Base-by-base conservation (phyloP, 2,797 vertebrate genomes). In the Oryzias sinensis region DNA sequence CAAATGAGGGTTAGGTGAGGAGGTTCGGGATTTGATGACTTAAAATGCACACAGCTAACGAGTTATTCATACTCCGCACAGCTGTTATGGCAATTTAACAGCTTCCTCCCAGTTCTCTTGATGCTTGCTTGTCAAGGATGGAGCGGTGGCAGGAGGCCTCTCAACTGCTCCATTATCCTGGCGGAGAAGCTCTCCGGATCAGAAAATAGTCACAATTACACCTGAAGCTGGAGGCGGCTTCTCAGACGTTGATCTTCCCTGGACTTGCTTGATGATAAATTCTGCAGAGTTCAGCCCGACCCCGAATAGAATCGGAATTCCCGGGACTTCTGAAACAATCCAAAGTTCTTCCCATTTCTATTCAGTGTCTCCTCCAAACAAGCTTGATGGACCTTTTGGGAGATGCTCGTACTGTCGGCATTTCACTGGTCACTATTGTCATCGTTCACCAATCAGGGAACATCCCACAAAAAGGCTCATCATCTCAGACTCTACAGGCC, bases 1-100 rank as follows among this genome's bases (percentile, higher is more conserved):
- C 87, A 90, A 91, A 91, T 91, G 89, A 92, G 87, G 83, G 88
- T 77, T 88, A 90, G 90, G 88, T 91, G 88, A 86, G 84, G 82
- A 89, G 87, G 82, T 82, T 84, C 59, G 80, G 84, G 85, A 88
- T 89, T 88, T 87, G 91, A 91, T 89, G 90, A 88, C 89, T 91
- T 91, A 88, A 90, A 91, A 90, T 83, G 88, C 90, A 88, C 87
- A 85, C 80, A 88, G 87, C 89, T 93, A 91, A 92, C 87, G 81
- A 91, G 88, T 91, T 90, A 90, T 91, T 90, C 90, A 90, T 91
- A 82, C 85, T 83, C 83, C 73, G 81, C 80, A 80, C 91, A 91
- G 90, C 88, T 93, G 91, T 88, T 90, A 76, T 85, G 71, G 84
- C 84, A 84, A 87, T 89, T 88, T 89, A 89, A 85, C 89, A 65